Base-by-base conservation (phyloP, 1,140 invertebrate species). In the Heliconius hewitsoni region DNA sequence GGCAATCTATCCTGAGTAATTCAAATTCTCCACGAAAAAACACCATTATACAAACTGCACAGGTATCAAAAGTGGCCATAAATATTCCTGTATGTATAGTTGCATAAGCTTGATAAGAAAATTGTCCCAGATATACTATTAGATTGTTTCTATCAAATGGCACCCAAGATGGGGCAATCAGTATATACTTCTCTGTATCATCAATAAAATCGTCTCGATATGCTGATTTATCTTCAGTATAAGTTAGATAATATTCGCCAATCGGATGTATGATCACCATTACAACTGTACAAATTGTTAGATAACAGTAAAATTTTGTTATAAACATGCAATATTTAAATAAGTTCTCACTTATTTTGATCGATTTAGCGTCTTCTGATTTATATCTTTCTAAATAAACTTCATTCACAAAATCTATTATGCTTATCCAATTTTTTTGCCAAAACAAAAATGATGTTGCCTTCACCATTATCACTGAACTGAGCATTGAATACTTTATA, bases 61-160 rank as follows among this genome's bases (percentile, higher is more conserved):
- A 85, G 0, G 86, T 84, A 78, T 93, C 91, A 75, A 86, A 91
- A 11, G 89, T 86, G 3, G 88, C 86, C 27, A 93, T 90, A 87
- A 87, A 90, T 3, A 84, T 88, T 13, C 84, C 82, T 0, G 87
- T 84, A 9, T 87, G 85, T 8, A 89, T 81, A 13, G 84, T 80
- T 1, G 83, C 84, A 19, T 84, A 89, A 6, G 77, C 83, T 83
- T 93, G 89, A 50, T 81, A 86, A 0, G 82, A 46, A 1, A 83
- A 86, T 13, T 86, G 85, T 1, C 82, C 60, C 5, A 88, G 18
- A 75, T 89, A 91, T 8, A 86, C 89, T 9, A 74, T 34, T 0
- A 88, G 66, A 13, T 72, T 86, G 18, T 79, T 85, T 73, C 88
- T 92, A 71, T 90, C 82, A 34, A 88, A 90, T 5, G 90, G 91